Evolutionary conservation across 2,113 vertebrate species (phyloP), one percentile per base, ranked within the genome.

Genomic region (Okapia johnstoni): DNA sequence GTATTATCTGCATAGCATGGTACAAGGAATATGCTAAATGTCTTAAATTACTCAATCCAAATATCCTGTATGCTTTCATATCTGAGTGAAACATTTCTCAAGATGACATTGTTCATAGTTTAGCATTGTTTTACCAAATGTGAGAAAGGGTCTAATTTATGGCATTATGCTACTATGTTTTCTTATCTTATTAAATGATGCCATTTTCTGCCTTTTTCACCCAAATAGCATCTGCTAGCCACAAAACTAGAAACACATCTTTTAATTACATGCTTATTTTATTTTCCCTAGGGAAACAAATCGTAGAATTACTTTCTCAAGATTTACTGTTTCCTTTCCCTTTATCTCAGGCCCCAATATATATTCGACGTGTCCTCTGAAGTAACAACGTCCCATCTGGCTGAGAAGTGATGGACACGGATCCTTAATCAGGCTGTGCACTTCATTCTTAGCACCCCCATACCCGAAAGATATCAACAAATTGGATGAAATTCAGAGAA

Each of bases 241-340:
- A 96, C 55, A 91, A 96, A 96, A 90, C 52, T 70, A 87, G 90
- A 97, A 96, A 97, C 36, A 61, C 93, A 90, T 96, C 55, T 97
- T 97, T 97, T 95, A 98, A 97, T 97, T 95, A 97, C 97, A 96
- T 97, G 96, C 54, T 97, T 93, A 93, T 96, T 97, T 88, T 97
- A 85, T 96, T 95, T 96, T 93, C 93, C 96, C 95, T 87, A 89
- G 77, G 94, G 94, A 96, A 83, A 91, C 76, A 58, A 91, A 95
- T 96, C 87, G 36, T 40, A 96, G 88, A 97, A 95, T 95, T 92
- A 57, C 54, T 94, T 96, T 89, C 57, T 90, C 19, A 89, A 94
- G 77, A 96, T 73, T 96, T 97, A 98, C 96, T 81, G 28, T 83
- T 96, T 92, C 23, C 25, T 86, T 91, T 66, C 36, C 57, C 70